phyloP scores from a whole-genome alignment of 2,888 invertebrate genomes.

The Zonitis immaculata region DNA sequence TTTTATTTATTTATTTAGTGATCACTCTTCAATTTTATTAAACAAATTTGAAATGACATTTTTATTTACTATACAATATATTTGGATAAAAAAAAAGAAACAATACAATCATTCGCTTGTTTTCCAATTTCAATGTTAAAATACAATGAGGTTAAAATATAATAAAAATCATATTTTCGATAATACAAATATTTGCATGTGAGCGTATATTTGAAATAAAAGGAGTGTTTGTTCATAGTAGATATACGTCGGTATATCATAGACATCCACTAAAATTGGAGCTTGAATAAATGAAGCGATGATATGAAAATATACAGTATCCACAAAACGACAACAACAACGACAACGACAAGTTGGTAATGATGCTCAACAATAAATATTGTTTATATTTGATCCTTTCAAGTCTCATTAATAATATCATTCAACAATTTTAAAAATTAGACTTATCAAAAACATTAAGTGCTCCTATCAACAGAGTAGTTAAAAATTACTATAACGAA shows the following conservation, averaged over 20 bases:
- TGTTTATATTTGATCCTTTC: background rate
- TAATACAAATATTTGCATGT: background rate
- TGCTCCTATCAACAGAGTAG: background rate
- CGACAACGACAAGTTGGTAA: background rate
- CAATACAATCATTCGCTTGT: background rate
- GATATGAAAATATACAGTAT: no score
- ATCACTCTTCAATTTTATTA: background rate
- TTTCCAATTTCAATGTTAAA: no score
- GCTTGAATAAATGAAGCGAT: background rate
- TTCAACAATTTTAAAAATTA: background rate
- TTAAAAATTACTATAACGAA: background rate
- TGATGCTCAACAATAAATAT: background rate
- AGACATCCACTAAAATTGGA: background rate
- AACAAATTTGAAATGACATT: background rate
- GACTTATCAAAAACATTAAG: background rate
- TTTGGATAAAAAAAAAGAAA: no score
- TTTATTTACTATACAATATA: no score
- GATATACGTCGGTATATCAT: background rate
- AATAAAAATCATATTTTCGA: no score
- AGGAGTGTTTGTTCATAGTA: background rate
- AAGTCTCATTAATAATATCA: background rate
- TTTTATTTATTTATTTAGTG: background rate
- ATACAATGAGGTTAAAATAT: no score
- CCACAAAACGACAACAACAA: no score
- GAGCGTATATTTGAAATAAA: background rate